Percentiles rank a stretch among this genome's conserved stretches.
phyloP scores from a whole-genome alignment of 2,888 invertebrate species.

The Pollenia labialis region DNA sequence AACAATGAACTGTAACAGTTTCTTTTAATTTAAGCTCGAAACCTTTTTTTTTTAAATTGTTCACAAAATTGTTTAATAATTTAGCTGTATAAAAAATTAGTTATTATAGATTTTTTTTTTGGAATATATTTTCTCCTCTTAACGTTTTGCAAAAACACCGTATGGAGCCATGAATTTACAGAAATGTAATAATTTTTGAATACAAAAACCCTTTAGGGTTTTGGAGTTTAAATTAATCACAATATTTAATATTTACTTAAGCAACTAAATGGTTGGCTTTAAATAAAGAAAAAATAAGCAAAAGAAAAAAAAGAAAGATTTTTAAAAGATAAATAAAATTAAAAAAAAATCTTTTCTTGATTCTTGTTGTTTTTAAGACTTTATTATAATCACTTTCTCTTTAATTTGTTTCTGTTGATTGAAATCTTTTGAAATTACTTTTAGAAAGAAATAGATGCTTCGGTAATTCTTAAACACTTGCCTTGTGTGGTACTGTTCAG shows the following conservation, averaged over 20 bases:
- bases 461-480: slow-evolving; percentile 6
- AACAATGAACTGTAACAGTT: slow-evolving; percentile 29
- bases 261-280: background rate
- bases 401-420: background rate
- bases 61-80: background rate
- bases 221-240: slow-evolving; percentile 55
- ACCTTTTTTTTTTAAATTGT: background rate
- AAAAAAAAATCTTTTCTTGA: background rate
- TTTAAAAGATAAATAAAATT: no score
- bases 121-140: background rate
- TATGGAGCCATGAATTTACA: slow-evolving; percentile 7
- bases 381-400: slow-evolving; percentile 18
- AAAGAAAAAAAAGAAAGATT: background rate
- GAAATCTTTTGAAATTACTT: slow-evolving; percentile 1
- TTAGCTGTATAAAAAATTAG: background rate
- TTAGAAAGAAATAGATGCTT: background rate
- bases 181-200: background rate
- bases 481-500: no score
- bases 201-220: slow-evolving; percentile 10
- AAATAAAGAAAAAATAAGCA: background rate
- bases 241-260: slow-evolving; percentile 29
- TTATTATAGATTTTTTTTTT: background rate
- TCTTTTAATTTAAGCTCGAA: slow-evolving; percentile 6
- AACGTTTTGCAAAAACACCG: background rate
- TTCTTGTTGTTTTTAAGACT: slow-evolving; percentile 25